These are phyloP conservation scores for Agriopis aurantiaria DNA, from an alignment of 2,888 invertebrate species.

Conservation along the genomic window DNA sequence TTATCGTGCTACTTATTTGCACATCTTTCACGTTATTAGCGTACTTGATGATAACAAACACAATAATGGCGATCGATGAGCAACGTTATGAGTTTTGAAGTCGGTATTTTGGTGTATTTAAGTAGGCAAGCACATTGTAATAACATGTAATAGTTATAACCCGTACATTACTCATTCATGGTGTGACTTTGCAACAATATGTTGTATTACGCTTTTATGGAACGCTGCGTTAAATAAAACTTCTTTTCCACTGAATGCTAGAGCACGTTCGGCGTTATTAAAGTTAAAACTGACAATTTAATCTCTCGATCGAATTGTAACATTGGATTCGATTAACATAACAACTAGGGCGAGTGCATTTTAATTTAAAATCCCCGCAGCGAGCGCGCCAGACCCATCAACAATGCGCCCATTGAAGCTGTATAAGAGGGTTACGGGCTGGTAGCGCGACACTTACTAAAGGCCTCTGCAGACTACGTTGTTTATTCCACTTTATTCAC, in stretches of 20 bases:
- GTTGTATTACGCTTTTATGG: conserved; percentile 8
- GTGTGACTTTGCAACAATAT: conserved; percentile 22
- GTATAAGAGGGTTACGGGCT: conserved; percentile 56
- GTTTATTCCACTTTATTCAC: not conserved
- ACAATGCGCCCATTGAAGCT: conserved; percentile 62
- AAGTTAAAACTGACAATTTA: conserved; percentile 36
- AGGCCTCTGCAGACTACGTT: not conserved
- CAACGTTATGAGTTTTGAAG: conserved; percentile 11
- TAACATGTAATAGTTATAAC: not conserved
- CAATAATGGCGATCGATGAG: conserved; percentile 31
- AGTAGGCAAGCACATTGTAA: conserved; percentile 4
- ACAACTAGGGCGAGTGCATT: conserved; percentile 62
- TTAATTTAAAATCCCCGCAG: conserved; percentile 62
- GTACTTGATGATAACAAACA: conserved; percentile 33
- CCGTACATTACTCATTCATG: conserved; percentile 7
- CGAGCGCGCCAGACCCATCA: conserved; percentile 47
- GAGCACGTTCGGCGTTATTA: conserved; percentile 33
- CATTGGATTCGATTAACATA: conserved; percentile 60
- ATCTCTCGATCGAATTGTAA: conserved; percentile 50
- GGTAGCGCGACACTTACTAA: conserved; percentile 52
- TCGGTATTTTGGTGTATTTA: conserved; percentile 4
- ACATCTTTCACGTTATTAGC: conserved; percentile 33
- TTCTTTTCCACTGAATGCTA: conserved; percentile 33
- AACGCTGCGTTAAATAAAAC: conserved; percentile 12
- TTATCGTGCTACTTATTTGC: conserved; percentile 43